Conservation (phyloP, 2,113 vertebrate species). For the Microcebus jonahi region DNA sequence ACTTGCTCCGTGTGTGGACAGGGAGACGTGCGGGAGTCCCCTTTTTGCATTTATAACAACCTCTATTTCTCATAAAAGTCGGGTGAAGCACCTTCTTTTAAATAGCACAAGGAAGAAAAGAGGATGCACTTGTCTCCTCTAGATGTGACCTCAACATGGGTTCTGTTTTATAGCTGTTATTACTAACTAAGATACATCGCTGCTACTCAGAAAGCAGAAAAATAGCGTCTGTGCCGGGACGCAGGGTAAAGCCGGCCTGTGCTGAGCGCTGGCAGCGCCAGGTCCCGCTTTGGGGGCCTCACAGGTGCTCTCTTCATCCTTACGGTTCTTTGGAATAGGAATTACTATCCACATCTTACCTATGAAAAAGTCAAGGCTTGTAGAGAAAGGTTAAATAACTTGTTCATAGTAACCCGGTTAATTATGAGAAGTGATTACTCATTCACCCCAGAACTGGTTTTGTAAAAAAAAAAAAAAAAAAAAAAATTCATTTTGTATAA, state of each 20-base stretch:
- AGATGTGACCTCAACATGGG: neutral
- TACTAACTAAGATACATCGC: neutral
- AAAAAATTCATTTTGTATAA: neutral
- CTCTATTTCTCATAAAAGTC: neutral
- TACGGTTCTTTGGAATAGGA: neutral
- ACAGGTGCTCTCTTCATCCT: neutral
- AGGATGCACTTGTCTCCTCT: neutral
- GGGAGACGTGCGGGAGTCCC: neutral
- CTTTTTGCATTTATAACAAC: neutral
- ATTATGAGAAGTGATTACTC: neutral
- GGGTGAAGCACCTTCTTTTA: neutral
- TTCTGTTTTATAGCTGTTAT: neutral
- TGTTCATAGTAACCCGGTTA: neutral
- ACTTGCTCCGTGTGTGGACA: neutral
- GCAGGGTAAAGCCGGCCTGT: neutral
- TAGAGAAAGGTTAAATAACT: neutral
- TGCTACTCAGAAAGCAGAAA: neutral
- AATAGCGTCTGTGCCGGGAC: neutral
- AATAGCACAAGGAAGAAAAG: conserved; percentile 1
- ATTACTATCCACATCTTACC: neutral
- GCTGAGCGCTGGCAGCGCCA: neutral
- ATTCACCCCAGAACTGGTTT: neutral
- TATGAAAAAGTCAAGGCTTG: neutral
- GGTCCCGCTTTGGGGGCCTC: neutral
- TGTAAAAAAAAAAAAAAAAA: no score